Conservation (phyloP, 2,888 invertebrate species). For the Leucophora obtusa region DNA sequence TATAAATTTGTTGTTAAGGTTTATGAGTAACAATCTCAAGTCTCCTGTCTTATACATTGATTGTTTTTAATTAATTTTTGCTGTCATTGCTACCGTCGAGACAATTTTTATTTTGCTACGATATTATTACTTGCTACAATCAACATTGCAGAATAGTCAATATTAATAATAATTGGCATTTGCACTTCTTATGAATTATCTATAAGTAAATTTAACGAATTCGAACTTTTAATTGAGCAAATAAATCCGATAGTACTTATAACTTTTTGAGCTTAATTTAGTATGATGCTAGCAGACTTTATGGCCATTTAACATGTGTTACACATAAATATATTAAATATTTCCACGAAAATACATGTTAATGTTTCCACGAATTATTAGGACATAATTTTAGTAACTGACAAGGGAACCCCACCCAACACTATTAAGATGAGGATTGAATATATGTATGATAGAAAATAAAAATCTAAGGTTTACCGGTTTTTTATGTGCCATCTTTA, state of each 20-base stretch:
- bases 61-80: conserved; percentile 54
- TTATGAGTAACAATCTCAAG: background rate
- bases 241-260: background rate
- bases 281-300: background rate
- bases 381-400: no score
- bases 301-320: background rate
- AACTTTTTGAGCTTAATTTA: background rate
- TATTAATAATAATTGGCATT: conserved; percentile 45
- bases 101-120: conserved; percentile 4
- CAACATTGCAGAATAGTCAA: conserved; percentile 15
- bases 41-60: conserved; percentile 16
- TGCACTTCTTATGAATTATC: conserved; percentile 24
- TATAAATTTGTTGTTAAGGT: background rate
- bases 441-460: no score
- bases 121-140: background rate
- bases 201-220: background rate
- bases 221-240: background rate
- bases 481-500: no score
- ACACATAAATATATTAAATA: background rate
- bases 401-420: no score
- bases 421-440: no score
- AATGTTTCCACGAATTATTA: no score
- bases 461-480: no score
- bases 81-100: conserved; percentile 25
- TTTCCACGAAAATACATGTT: no score